Evolutionary conservation across 2,888 invertebrate genomes (phyloP).

Genomic region (Xestia ashworthii): DNA sequence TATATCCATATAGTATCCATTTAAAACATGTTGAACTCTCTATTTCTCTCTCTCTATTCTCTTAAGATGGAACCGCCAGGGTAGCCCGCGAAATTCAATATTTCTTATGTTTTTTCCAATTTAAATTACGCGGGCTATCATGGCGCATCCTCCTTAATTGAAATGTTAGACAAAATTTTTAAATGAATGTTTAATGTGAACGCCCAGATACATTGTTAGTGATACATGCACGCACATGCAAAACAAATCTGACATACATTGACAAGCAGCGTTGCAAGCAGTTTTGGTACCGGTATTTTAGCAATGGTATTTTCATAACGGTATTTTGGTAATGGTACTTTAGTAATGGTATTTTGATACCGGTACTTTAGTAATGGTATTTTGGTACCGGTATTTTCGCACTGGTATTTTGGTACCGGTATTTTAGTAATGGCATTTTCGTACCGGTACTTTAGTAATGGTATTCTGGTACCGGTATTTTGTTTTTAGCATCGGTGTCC

Average conservation of each 20-base stretch:
- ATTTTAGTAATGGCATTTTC: background rate
- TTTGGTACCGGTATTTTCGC: too few relatives aligned
- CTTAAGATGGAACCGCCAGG: background rate
- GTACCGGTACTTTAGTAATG: background rate
- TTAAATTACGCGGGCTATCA: too few relatives aligned
- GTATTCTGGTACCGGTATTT: background rate
- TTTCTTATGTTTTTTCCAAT: too few relatives aligned
- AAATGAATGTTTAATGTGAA: background rate
- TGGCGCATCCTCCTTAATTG: background rate
- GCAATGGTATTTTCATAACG: background rate
- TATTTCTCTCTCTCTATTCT: background rate
- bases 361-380: background rate
- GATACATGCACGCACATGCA: conserved; percentile 4
- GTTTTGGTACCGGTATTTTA: background rate
- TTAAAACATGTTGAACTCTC: background rate
- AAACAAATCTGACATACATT: background rate
- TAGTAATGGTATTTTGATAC: background rate
- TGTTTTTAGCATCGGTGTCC: too few relatives aligned
- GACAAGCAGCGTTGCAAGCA: background rate
- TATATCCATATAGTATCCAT: too few relatives aligned
- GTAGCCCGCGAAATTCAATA: too few relatives aligned
- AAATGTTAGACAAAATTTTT: background rate
- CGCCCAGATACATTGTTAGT: background rate
- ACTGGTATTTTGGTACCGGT: background rate
- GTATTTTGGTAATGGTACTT: background rate